These are phyloP conservation scores for Nudaria mundana DNA, from an alignment of 2,888 invertebrate species.

Conservation along the genomic window DNA sequence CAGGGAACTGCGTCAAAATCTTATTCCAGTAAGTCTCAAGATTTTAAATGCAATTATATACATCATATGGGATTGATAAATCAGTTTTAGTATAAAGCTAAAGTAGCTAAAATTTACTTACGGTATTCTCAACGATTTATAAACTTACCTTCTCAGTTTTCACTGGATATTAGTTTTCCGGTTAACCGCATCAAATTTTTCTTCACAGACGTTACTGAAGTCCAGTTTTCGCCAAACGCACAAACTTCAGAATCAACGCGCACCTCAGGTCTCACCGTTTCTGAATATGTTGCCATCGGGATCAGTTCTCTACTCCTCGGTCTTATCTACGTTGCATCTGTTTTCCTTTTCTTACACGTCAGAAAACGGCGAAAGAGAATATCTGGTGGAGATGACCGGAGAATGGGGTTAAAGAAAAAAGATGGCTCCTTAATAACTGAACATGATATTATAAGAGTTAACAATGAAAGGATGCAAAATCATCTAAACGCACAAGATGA, in stretches of 20 bases:
- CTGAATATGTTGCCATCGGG: conserved; percentile 92
- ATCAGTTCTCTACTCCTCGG: conserved; percentile 92
- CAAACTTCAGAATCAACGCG: conserved; percentile 78
- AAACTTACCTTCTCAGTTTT: no score
- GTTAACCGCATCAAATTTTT: no score
- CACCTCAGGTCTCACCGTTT: conserved; percentile 84
- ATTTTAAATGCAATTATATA: no score
- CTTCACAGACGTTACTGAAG: conserved; percentile 88
- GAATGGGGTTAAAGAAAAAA: conserved; percentile 60
- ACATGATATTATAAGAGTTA: conserved; percentile 70
- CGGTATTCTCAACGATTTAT: no score
- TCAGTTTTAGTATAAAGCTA: no score
- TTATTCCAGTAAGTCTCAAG: conserved; percentile 53
- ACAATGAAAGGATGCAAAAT: conserved; percentile 61
- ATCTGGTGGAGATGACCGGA: conserved; percentile 69
- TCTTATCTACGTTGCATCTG: conserved; percentile 92
- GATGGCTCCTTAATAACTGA: conserved; percentile 67
- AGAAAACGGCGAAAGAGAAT: conserved; percentile 82
- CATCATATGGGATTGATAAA: no score
- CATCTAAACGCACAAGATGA: conserved; percentile 80
- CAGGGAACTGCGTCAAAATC: conserved; percentile 88
- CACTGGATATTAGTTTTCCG: no score
- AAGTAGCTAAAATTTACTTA: no score
- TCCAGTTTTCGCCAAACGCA: conserved; percentile 86
- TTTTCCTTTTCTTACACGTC: conserved; percentile 90